Evolutionary conservation across 2,888 invertebrate genomes (phyloP), one percentile per base, ranked within the genome.

Genomic region (Epiblema foenella): DNA sequence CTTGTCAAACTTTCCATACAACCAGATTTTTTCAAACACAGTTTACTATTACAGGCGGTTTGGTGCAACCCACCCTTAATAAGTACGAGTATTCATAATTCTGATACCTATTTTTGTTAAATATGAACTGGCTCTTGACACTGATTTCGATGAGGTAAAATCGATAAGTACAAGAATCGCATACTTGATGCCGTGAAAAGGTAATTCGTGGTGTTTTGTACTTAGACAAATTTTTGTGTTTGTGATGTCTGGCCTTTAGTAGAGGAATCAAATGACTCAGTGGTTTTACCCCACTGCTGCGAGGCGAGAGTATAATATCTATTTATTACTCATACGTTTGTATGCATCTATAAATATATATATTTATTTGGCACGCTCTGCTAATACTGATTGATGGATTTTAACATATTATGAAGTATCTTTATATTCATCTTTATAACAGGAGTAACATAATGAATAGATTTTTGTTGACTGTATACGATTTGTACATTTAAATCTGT

Each of bases 41-140:
- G 5, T 8, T 33, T 33, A 8, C 33, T 3, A 33, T 33, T 33
- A 33, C 33, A 33, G 8, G 0, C 33, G 33, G 33, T 5, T 33
- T 8, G 33, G 33, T 33, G 33, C 5, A 33, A 33, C 33, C 9
- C 33, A 33, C 33, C 33, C 7, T 33, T 59, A 5, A 29, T 60
- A 17, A 18, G 9, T 42, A 29, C 24, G 12, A 60, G 11, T 63
- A 17, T 29, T 59, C 42, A 39, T 37, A 51, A 52, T 62, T 24
- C 51, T 29, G n/a, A 49, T 51, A 33, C 51, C 29, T 63, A 37
- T 1, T 63, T 51, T 52, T 37, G 15, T 10, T 20, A 15, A 54
- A 39, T 49, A 9, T 57, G 17, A 15, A 11, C n/a, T 39, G 54
- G 54, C 10, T 54, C 39, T 64, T 64, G 64, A 39, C 37, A 37